phyloP scores from a whole-genome alignment of 2,888 invertebrate genomes.

The Gymnosoma rotundatum region DNA sequence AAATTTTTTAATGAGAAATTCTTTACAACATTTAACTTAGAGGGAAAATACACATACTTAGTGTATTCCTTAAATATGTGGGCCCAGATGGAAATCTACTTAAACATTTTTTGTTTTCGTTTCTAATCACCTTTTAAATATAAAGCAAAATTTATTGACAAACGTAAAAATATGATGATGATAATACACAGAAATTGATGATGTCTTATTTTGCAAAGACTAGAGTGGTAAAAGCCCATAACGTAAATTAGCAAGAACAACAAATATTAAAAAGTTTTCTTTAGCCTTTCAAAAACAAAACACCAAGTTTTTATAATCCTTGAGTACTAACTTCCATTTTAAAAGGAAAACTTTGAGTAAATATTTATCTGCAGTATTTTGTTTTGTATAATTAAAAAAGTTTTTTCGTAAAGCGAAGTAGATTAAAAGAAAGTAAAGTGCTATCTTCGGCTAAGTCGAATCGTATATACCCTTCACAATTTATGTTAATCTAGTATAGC shows the following conservation, averaged over 20 bases:
- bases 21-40: slow-evolving; percentile 4
- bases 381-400: slow-evolving; percentile 23
- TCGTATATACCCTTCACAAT: too few relatives aligned
- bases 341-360: background rate
- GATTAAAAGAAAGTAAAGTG: too few relatives aligned
- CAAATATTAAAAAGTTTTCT: too few relatives aligned
- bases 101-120: slow-evolving; percentile 3
- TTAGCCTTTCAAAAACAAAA: too few relatives aligned
- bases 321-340: background rate
- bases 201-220: too few relatives aligned
- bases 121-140: too few relatives aligned
- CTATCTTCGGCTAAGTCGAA: too few relatives aligned
- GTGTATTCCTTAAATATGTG: background rate
- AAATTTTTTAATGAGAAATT: slow-evolving; percentile 18
- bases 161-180: slow-evolving; percentile 51
- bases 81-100: slow-evolving; percentile 50
- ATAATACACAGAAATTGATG: slow-evolving; percentile 31
- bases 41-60: background rate
- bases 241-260: too few relatives aligned
- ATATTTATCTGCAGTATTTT: slow-evolving; percentile 4
- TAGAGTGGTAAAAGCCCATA: too few relatives aligned
- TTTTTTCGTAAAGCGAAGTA: background rate
- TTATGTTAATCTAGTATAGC: too few relatives aligned
- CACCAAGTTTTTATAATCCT: too few relatives aligned
- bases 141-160: slow-evolving; percentile 40